A percentile compares a stretch with the other conserved stretches of the same genome.
Evolutionary conservation across 2,888 invertebrate species (phyloP).

Genomic region (Drosophila algonquin): DNA sequence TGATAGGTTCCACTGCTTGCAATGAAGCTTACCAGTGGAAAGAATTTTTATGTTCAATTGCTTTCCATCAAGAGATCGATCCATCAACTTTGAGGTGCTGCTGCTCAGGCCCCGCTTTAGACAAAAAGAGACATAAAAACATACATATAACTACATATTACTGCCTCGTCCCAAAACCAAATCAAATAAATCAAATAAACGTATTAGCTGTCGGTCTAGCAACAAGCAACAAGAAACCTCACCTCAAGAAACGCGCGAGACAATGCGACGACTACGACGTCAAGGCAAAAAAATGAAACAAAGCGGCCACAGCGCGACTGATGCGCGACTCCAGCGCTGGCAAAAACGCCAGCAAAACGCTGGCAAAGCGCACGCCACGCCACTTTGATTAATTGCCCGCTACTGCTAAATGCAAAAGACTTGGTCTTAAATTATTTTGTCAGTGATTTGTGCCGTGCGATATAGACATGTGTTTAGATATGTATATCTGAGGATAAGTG

Average conservation of each 20-base stretch:
- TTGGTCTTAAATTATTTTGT: constrained; percentile 18
- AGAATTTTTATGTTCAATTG: background rate
- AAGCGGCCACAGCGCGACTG: background rate
- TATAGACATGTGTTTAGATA: background rate
- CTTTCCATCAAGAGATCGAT: background rate
- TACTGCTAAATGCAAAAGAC: constrained; percentile 27
- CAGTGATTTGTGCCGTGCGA: constrained; percentile 42
- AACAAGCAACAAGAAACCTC: constrained; percentile 9
- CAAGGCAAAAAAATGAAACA: background rate
- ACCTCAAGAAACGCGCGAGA: constrained; percentile 43
- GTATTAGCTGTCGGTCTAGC: constrained; percentile 36
- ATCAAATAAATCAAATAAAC: constrained; percentile 53
- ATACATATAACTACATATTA: constrained; percentile 33
- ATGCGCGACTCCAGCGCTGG: background rate
- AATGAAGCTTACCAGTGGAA: too few relatives aligned
- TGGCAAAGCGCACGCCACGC: constrained; percentile 51
- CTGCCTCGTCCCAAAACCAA: constrained; percentile 31
- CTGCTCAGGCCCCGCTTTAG: constrained; percentile 3
- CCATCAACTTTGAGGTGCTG: constrained; percentile 19
- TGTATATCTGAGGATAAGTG: background rate
- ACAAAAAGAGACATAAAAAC: constrained; percentile 49
- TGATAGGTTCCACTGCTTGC: background rate
- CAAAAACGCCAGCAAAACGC: constrained; percentile 24
- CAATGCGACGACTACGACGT: constrained; percentile 41
- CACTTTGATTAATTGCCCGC: constrained; percentile 64